Evolutionary conservation across 2,113 vertebrate genomes (phyloP).

Genomic region (Odobenus rosmarus): DNA sequence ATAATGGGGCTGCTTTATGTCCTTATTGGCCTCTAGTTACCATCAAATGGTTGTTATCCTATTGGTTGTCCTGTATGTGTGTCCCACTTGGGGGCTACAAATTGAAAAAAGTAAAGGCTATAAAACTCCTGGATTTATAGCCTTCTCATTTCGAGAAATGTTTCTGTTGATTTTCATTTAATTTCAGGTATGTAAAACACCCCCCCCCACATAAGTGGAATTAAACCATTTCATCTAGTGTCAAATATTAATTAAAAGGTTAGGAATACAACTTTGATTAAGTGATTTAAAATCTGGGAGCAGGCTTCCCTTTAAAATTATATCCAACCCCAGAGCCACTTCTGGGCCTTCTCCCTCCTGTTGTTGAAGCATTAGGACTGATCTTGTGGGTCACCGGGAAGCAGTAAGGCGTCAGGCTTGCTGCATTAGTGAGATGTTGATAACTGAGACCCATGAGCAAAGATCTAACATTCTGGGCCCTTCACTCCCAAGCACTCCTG

Average conservation of each 20-base stretch:
- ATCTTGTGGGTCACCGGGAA: not conserved
- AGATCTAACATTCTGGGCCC: not conserved
- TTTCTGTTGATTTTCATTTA: constrained; percentile 42
- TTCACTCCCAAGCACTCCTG: constrained; percentile 52
- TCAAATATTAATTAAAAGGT: constrained; percentile 12
- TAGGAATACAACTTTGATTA: not conserved
- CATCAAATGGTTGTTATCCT: not conserved
- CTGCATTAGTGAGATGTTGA: not conserved
- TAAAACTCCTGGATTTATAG: not conserved
- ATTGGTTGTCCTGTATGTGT: not conserved
- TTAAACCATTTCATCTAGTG: not conserved
- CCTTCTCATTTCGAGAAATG: not conserved
- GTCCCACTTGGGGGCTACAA: not conserved
- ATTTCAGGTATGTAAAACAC: not conserved
- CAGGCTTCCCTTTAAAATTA: not conserved
- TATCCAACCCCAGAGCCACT: not conserved
- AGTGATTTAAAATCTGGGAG: not conserved
- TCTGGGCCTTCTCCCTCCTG: not conserved
- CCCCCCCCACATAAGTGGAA: not conserved
- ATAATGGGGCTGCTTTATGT: not conserved
- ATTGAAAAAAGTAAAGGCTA: not conserved
- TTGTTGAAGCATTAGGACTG: accelerated
- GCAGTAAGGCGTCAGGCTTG: accelerated
- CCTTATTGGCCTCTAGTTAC: not conserved
- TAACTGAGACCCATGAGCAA: not conserved